A percentile compares a stretch with the other conserved stretches of the same genome.
These are phyloP conservation scores for Rhineura floridana DNA, from an alignment of 2,113 vertebrate species.

Conservation along the genomic window DNA sequence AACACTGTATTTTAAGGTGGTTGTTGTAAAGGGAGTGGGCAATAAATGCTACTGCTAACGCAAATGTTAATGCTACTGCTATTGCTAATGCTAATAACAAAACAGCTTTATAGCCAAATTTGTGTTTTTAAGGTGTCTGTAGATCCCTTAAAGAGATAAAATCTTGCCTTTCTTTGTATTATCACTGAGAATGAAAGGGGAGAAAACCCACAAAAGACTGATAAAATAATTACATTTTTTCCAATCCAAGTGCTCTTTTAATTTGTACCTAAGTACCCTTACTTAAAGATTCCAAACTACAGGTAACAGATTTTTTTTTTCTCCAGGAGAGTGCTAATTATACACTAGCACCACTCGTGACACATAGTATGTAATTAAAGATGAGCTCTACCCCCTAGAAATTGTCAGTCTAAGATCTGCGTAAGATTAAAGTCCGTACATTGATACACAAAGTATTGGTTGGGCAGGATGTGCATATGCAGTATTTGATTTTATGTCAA, in stretches of 20 bases:
- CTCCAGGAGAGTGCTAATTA: neutral
- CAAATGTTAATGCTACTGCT: no score
- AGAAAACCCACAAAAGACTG: neutral
- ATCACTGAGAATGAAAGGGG: neutral
- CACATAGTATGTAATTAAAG: slow-evolving; percentile 6
- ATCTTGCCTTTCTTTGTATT: neutral
- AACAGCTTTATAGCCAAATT: neutral
- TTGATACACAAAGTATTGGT: neutral
- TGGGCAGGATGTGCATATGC: neutral
- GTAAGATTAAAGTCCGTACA: neutral
- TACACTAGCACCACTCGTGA: neutral
- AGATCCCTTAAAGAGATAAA: neutral
- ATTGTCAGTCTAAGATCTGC: neutral
- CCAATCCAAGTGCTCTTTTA: neutral
- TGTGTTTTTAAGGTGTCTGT: neutral
- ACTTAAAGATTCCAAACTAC: neutral
- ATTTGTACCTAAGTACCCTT: neutral
- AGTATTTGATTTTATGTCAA: neutral
- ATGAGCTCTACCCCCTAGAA: neutral
- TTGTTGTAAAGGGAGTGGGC: no score
- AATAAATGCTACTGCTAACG: no score
- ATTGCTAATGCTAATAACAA: no score
- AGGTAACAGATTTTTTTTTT: neutral
- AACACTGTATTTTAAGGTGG: no score
- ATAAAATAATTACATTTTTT: neutral